Conservation (phyloP, 2,888 invertebrate genomes). For the Mimachlamys varia region DNA sequence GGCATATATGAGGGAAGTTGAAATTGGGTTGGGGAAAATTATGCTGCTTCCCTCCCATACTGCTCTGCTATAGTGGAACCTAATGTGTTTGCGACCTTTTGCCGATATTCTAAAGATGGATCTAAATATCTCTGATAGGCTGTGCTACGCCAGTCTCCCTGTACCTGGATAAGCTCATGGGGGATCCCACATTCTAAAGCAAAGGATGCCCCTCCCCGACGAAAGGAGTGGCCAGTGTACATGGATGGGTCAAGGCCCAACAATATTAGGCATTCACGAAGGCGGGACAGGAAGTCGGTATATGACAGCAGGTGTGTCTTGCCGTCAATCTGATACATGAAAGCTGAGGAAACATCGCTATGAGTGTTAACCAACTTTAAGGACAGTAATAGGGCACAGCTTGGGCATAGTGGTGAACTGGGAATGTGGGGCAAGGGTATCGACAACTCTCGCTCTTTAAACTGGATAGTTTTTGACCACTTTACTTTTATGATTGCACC, state of each 20-base stretch:
- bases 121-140: slow-evolving; percentile 46
- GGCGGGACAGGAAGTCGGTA: not conserved
- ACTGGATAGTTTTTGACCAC: too few relatives aligned
- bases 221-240: slow-evolving; percentile 45
- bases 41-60: too few relatives aligned
- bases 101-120: slow-evolving; percentile 28
- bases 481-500: too few relatives aligned
- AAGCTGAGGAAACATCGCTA: not conserved
- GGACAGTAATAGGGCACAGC: too few relatives aligned
- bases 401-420: too few relatives aligned
- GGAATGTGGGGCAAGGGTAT: too few relatives aligned
- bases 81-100: slow-evolving; percentile 29
- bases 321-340: slow-evolving; percentile 34
- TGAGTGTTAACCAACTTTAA: too few relatives aligned
- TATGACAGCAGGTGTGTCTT: slow-evolving; percentile 32
- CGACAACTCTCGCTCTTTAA: too few relatives aligned
- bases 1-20: too few relatives aligned
- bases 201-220: slow-evolving; percentile 48
- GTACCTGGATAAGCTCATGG: slow-evolving; percentile 43
- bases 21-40: too few relatives aligned
- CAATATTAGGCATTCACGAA: slow-evolving; percentile 26
- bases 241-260: slow-evolving; percentile 36
- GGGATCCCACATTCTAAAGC: slow-evolving; percentile 50
- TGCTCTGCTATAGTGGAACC: not conserved
- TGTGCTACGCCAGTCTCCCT: slow-evolving; percentile 47